These are phyloP conservation scores for Salmo trutta DNA, from an alignment of 2,797 vertebrate species.

Conservation along the genomic window DNA sequence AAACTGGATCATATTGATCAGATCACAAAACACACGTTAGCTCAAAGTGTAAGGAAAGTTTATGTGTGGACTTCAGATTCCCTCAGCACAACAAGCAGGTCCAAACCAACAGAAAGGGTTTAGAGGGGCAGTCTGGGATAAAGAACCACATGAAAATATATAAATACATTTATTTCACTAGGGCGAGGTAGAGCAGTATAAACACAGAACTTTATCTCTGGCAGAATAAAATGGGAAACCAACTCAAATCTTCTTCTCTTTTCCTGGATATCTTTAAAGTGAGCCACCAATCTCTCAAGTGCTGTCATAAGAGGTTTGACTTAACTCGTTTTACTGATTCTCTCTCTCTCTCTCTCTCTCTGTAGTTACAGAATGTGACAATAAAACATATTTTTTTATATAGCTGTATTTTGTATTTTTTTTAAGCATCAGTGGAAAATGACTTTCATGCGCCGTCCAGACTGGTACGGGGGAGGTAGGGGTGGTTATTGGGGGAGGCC, in stretches of 20 bases:
- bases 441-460: conserved; percentile 39
- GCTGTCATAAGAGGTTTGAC: conserved; percentile 42
- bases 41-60: no score
- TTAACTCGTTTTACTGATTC: conserved; percentile 7
- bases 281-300: conserved; percentile 55
- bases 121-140: neutral
- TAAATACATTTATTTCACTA: neutral
- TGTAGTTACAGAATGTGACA: neutral
- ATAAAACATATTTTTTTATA: no score
- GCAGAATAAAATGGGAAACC: conserved; percentile 12
- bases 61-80: neutral
- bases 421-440: conserved; percentile 69
- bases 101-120: neutral
- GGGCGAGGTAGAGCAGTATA: neutral
- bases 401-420: no score
- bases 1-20: no score
- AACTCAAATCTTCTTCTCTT: conserved; percentile 39
- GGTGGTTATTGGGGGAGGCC: conserved; percentile 38
- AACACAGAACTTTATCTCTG: neutral
- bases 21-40: no score
- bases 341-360: conserved; percentile 8
- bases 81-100: neutral
- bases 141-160: neutral
- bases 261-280: conserved; percentile 30
- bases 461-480: conserved; percentile 20